Percentiles rank a stretch among this genome's conserved stretches.
phyloP scores from a whole-genome alignment of 2,888 invertebrate species.

The Drosophila fungiperda region DNA sequence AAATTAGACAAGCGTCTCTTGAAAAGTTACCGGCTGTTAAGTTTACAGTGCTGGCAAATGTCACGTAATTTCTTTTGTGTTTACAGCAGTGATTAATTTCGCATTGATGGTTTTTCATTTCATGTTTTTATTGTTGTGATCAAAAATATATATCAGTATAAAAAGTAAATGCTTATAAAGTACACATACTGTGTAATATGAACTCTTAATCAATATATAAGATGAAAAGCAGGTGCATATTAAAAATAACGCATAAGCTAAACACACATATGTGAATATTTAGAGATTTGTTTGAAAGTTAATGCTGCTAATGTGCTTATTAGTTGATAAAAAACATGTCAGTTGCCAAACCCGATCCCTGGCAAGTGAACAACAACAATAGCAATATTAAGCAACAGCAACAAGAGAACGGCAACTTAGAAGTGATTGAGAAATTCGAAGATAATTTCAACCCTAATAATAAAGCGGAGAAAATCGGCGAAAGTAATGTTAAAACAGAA shows the following conservation, averaged over 20 bases:
- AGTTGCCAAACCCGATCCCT: slow-evolving; percentile 68
- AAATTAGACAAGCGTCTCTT: neutral
- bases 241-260: neutral
- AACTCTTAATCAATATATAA: neutral
- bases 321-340: slow-evolving; percentile 66
- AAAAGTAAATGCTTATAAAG: neutral
- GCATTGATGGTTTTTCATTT: neutral
- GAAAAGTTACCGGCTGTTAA: slow-evolving; percentile 27
- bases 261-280: neutral
- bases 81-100: neutral
- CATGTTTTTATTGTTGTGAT: slow-evolving; percentile 11
- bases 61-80: no score
- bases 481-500: slow-evolving; percentile 33
- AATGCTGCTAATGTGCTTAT: slow-evolving; percentile 29
- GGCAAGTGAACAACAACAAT: slow-evolving; percentile 60
- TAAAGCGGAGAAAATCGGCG: slow-evolving; percentile 12
- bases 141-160: neutral
- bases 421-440: slow-evolving; percentile 52
- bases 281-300: slow-evolving; percentile 16
- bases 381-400: slow-evolving; percentile 29
- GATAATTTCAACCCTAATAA: slow-evolving; percentile 60
- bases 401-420: slow-evolving; percentile 29
- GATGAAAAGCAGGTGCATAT: neutral
- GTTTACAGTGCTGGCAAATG: slow-evolving; percentile 16
- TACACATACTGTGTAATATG: neutral